Percentiles rank a stretch among this genome's conserved stretches.
Conservation (phyloP, 2,113 vertebrate species). For the Periophthalmodon schlosseri region DNA sequence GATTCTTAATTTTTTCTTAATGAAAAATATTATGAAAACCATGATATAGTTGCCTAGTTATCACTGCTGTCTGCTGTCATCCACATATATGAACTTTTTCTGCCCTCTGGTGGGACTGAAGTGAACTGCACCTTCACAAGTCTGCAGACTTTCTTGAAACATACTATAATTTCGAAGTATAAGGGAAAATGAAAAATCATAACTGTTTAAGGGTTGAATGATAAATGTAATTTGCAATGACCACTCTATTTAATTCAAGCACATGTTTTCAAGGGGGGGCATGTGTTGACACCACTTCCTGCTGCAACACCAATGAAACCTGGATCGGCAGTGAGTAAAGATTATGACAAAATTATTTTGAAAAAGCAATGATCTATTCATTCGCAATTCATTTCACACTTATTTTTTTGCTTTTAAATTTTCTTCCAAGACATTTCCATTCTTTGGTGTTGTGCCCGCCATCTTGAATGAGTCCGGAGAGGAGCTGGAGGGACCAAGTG, state of each 20-base stretch:
- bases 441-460: slow-evolving; percentile 95
- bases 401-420: background rate
- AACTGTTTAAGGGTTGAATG: too few species aligned
- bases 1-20: too few species aligned
- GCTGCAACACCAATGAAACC: slow-evolving; percentile 92
- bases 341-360: background rate
- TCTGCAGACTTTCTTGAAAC: too few species aligned
- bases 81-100: background rate
- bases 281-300: slow-evolving; percentile 93
- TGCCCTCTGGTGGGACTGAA: slow-evolving; percentile 13
- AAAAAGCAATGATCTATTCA: background rate
- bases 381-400: background rate
- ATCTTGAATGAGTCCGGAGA: slow-evolving; percentile 92
- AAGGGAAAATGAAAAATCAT: too few species aligned
- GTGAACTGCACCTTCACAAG: background rate
- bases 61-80: too few species aligned
- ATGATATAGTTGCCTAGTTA: too few species aligned
- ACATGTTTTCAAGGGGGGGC: slow-evolving; percentile 85
- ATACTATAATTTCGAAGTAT: too few species aligned
- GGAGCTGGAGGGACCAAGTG: slow-evolving; percentile 92
- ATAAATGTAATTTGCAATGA: too few species aligned
- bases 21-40: too few species aligned
- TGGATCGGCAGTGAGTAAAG: slow-evolving; percentile 88
- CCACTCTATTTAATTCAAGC: background rate
- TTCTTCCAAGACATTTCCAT: slow-evolving; percentile 86